A percentile compares a stretch with the other conserved stretches of the same genome.
phyloP scores from a whole-genome alignment of 2,888 invertebrate species.

The Mesoligia furuncula region DNA sequence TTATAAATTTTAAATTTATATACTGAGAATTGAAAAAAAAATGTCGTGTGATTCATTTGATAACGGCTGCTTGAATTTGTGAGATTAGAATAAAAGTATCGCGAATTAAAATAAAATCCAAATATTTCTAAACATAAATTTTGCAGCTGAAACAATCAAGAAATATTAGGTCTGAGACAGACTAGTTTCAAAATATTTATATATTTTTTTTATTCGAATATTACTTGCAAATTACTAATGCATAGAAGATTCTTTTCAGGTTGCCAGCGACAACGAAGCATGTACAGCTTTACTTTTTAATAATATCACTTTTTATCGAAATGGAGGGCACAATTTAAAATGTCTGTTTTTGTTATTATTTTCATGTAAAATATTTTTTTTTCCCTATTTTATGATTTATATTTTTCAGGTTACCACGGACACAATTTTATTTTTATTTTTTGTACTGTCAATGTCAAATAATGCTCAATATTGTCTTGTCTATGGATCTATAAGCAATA shows the following conservation, averaged over 20 bases:
- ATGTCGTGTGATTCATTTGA: not conserved
- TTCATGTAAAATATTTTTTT: constrained; percentile 63
- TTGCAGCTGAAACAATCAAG: not conserved
- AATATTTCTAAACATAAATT: not conserved
- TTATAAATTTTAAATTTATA: too few relatives aligned
- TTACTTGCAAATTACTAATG: constrained; percentile 25
- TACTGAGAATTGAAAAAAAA: not conserved
- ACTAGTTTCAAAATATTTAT: not conserved
- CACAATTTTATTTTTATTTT: constrained; percentile 50
- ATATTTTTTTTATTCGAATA: not conserved
- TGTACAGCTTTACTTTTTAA: constrained; percentile 58
- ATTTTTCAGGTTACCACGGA: constrained; percentile 57
- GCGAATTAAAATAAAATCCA: not conserved
- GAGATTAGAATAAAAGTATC: not conserved
- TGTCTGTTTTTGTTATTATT: constrained; percentile 80
- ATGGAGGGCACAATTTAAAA: constrained; percentile 87
- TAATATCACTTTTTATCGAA: constrained; percentile 78
- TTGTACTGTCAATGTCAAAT: constrained; percentile 71
- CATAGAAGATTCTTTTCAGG: constrained; percentile 71
- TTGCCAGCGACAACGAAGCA: constrained; percentile 68
- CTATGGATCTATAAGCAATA: constrained; percentile 63
- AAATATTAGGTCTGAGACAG: not conserved
- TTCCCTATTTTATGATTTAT: constrained; percentile 51
- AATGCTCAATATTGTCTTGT: constrained; percentile 50
- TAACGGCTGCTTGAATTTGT: not conserved